Evolutionary conservation across 2,113 vertebrate species (phyloP).

Genomic region (Notarius lentiginosus): DNA sequence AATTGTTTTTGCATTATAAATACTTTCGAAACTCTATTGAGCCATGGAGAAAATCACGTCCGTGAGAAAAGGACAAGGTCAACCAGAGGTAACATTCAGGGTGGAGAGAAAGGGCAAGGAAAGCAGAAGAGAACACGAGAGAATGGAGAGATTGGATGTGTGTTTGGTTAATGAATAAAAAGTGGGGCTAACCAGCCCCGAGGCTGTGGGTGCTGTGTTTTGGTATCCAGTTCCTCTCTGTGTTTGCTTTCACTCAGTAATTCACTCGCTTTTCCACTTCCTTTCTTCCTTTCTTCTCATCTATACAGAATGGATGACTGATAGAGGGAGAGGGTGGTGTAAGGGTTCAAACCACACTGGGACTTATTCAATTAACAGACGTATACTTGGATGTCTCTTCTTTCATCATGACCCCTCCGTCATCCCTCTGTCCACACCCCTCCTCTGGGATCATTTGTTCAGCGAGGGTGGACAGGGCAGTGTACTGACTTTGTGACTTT

Average conservation of each 20-base stretch:
- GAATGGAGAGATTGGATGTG: constrained; percentile 26
- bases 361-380: constrained; percentile 72
- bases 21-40: neutral
- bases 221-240: neutral
- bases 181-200: constrained; percentile 25
- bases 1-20: neutral
- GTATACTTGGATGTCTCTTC: constrained; percentile 52
- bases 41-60: constrained; percentile 37
- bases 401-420: constrained; percentile 47
- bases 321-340: constrained; percentile 25
- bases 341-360: constrained; percentile 56
- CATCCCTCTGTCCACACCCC: constrained; percentile 26
- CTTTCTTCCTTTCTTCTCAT: neutral
- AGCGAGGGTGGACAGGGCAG: constrained; percentile 13
- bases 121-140: constrained; percentile 47
- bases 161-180: constrained; percentile 56
- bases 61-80: constrained; percentile 57
- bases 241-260: constrained; percentile 18
- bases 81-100: constrained; percentile 67
- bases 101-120: constrained; percentile 58
- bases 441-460: constrained; percentile 26
- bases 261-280: constrained; percentile 31
- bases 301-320: neutral
- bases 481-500: constrained; percentile 28
- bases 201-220: constrained; percentile 35